phyloP scores from a whole-genome alignment of 2,113 vertebrate species.

The Sylvilagus bachmani region DNA sequence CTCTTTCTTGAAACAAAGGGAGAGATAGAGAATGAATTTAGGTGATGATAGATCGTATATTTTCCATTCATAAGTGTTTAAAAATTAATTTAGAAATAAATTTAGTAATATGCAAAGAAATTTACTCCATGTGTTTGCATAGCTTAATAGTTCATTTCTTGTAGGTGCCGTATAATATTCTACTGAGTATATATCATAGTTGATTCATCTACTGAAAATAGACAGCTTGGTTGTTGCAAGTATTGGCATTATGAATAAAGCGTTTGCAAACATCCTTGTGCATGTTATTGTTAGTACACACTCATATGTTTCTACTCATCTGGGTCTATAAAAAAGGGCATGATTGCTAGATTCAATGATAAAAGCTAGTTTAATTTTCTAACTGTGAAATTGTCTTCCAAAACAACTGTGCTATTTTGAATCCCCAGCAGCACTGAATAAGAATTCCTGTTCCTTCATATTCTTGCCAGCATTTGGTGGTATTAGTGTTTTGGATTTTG shows the following conservation, averaged over 20 bases:
- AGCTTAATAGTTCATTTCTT: not conserved
- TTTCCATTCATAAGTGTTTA: not conserved
- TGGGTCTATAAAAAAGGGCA: not conserved
- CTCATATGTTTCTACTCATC: too few relatives aligned
- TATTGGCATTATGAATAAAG: not conserved
- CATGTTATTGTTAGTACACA: not conserved
- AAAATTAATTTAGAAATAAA: not conserved
- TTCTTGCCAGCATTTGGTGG: too few relatives aligned
- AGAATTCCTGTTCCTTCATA: too few relatives aligned
- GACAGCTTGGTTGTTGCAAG: not conserved
- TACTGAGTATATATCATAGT: not conserved
- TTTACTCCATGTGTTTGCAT: not conserved
- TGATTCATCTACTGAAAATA: too few relatives aligned
- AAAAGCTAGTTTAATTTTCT: not conserved
- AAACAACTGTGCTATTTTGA: not conserved
- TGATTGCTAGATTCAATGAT: not conserved
- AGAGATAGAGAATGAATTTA: not conserved
- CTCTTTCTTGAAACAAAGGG: too few relatives aligned
- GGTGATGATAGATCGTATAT: not conserved
- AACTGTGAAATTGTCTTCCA: too few relatives aligned
- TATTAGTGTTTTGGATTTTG: too few relatives aligned
- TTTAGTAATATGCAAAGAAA: not conserved
- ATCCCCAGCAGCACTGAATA: not conserved
- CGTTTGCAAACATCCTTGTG: not conserved
- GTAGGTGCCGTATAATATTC: not conserved